phyloP scores from a whole-genome alignment of 2,888 invertebrate genomes.

The Hirudinaria manillensis region DNA sequence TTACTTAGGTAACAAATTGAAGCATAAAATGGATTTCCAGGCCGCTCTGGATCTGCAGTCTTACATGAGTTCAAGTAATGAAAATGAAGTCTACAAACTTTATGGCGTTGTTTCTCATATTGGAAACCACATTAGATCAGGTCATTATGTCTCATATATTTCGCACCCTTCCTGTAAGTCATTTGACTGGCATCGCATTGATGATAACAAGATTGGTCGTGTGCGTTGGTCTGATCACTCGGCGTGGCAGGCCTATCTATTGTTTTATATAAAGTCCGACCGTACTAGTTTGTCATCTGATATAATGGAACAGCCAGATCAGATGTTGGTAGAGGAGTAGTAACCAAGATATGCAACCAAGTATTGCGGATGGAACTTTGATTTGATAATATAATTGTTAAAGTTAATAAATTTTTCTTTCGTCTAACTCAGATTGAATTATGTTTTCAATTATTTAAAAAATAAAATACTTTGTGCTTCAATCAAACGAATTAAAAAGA shows the following conservation, averaged over 20 bases:
- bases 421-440: too few species aligned
- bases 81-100: neutral
- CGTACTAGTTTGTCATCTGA: too few species aligned
- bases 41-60: neutral
- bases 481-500: too few species aligned
- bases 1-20: neutral
- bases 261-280: constrained; percentile 4
- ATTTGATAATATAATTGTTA: too few species aligned
- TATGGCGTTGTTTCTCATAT: neutral
- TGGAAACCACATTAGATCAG: neutral
- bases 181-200: neutral
- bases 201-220: neutral
- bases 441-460: too few species aligned
- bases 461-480: too few species aligned
- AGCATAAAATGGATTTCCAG: neutral
- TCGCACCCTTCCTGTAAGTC: neutral
- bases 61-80: constrained; percentile 1
- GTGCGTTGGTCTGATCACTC: neutral
- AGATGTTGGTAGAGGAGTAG: too few species aligned
- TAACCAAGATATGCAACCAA: too few species aligned
- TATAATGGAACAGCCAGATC: too few species aligned
- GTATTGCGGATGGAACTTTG: too few species aligned
- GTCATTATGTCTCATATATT: neutral
- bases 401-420: too few species aligned
- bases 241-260: neutral